Base-by-base conservation (phyloP, 2,888 invertebrate species). In the Brenthis ino region DNA sequence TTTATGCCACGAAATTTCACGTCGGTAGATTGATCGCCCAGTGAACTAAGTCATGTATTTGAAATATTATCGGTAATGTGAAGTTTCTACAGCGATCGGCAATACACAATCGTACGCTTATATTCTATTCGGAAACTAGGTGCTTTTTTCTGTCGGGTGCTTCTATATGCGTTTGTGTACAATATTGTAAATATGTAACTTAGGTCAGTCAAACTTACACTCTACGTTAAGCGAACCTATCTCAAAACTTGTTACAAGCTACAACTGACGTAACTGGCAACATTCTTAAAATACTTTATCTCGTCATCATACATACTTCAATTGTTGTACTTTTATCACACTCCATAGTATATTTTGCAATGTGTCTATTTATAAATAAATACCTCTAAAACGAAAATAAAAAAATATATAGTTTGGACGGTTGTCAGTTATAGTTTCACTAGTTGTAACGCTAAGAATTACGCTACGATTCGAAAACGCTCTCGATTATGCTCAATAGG, bases 91-190 rank as follows among this genome's bases (percentile, higher is more conserved):
- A 80, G 84, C 83, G 84, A 82, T 82, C 82, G 82, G 81, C 85
- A 79, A 82, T 84, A 84, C 81, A 81, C 81, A 83, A 81, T 82
- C 79, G 85, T 87, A 88, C 86, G 89, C 89, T 91, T 91, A 86
- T 86, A 87, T 84, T 89, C 86, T 88, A 89, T 87, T 90, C 83
- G 88, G 86, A 87, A 92, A 90, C 87, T 91, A 91, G 92, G 93
- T 93, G 93, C 93, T 93, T 92, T 88, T 88, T 88, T 88, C 87
- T 89, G 86, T 91, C 89, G 87, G 93, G 93, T 92, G 93, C 93
- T 93, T 92, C 87, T 88, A 86, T 89, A 89, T 87, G 87, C 86
- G 84, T 88, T 86, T 80, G 88, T 89, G 88, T 89, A 89, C 86
- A 80, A 86, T 82, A 82, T 84, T 91, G 91, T 92, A 92, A 88